phyloP scores from a whole-genome alignment of 1,140 invertebrate genomes.

The Drosophila ironensis region DNA sequence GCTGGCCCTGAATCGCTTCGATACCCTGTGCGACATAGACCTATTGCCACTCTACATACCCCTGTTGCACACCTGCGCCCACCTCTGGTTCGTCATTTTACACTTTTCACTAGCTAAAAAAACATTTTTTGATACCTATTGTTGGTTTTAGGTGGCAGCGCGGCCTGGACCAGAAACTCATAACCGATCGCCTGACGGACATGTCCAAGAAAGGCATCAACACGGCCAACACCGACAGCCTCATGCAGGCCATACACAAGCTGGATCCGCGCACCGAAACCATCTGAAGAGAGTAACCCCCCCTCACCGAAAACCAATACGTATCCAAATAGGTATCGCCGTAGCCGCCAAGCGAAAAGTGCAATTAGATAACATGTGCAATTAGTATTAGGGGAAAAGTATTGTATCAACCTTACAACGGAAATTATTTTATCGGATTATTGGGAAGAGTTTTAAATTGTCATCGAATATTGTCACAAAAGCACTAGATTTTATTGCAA shows the following conservation, averaged over 20 bases:
- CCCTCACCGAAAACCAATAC: slow-evolving; percentile 1
- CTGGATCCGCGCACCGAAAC: slow-evolving; percentile 82
- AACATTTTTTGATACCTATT: too few relatives aligned
- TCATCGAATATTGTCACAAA: background rate
- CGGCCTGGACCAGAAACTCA: slow-evolving; percentile 84
- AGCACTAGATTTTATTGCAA: too few relatives aligned
- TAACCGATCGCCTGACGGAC: slow-evolving; percentile 85
- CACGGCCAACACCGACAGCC: slow-evolving; percentile 83
- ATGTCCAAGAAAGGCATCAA: slow-evolving; percentile 85
- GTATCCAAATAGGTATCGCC: slow-evolving; percentile 2
- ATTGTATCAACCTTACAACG: background rate
- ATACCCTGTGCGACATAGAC: slow-evolving; percentile 86
- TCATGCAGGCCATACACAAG: slow-evolving; percentile 84
- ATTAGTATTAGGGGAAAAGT: slow-evolving; percentile 47
- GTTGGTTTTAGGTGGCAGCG: slow-evolving; percentile 84
- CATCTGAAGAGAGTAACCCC: too few relatives aligned
- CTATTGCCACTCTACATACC: slow-evolving; percentile 87
- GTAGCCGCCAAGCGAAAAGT: slow-evolving; percentile 57
- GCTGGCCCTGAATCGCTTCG: slow-evolving; percentile 86
- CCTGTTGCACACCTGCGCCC: slow-evolving; percentile 86
- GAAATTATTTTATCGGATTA: background rate
- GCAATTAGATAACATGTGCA: slow-evolving; percentile 64
- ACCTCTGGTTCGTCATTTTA: slow-evolving; percentile 83
- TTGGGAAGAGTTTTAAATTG: background rate
- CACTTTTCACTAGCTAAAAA: too few relatives aligned